Base-by-base conservation (phyloP, 92 coral and sea anemone genomes). In the Parazoanthus atlanticus region DNA sequence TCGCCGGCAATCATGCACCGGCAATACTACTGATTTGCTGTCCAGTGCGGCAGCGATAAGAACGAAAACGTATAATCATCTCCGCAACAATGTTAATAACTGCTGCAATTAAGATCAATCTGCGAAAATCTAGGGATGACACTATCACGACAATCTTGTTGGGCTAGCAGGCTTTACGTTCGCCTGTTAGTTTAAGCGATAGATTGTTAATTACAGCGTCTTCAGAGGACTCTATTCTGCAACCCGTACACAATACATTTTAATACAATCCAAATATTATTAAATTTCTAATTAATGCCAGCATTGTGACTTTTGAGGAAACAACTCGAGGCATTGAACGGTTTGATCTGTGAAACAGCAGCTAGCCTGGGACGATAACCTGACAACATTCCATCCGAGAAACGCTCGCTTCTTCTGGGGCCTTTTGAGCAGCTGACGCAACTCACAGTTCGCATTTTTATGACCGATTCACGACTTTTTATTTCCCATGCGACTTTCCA, bases 91-190 rank as follows among this genome's bases (percentile, higher is more conserved):
- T 91, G 94, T 83, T 95, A 96, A 95, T 97, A 97, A 94, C 94
- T 89, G 15, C 58, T 86, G 89, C 98, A 95, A 97, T 97, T 97
- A 97, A 88, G 96, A 93, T 91, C 97, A 97, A 97, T 95, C 96
- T 92, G 92, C 84, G 86, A 91, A 83, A 88, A 88, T 85, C 91
- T 95, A 91, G 74, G 33, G 54, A 78, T 89, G 90, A 92, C 89
- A 81, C 73, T 81, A 92, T 82, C 92, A 85, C 30, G 74, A 26
- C 78, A 47, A 26, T 72, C 67, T 6, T 74, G 33, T 9, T 75
- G 82, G 67, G 47, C 47, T 13, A 61, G 79, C 86, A 85, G 81
- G 84, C 80, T 67, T 77, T 80, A 81, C 85, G 71, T 46, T 74
- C 64, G 1, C 16, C 13, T 93, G 96, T 95, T 90, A 56, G 94